These are phyloP conservation scores for Bacillus rossius DNA, from an alignment of 1,140 invertebrate species.

Conservation along the genomic window DNA sequence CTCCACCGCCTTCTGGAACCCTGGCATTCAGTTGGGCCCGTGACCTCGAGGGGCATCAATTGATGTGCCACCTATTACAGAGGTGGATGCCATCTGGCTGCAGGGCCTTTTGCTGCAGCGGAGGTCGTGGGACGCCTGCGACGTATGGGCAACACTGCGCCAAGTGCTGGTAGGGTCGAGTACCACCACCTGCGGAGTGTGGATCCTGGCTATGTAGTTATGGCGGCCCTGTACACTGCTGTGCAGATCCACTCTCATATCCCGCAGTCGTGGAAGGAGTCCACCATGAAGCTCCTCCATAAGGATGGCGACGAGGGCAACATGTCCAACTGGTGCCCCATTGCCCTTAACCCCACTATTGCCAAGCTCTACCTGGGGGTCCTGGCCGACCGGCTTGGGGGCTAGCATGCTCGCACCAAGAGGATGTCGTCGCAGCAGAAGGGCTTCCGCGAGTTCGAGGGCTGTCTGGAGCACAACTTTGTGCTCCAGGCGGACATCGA, in stretches of 20 bases:
- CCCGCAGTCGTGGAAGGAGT: conserved; percentile 22
- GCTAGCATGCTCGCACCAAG: conserved; percentile 4
- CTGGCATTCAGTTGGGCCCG: too few relatives aligned
- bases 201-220: conserved; percentile 6
- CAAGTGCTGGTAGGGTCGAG: background rate
- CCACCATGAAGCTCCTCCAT: conserved; percentile 31
- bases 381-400: conserved; percentile 10
- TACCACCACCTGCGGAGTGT: conserved; percentile 15
- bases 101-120: conserved; percentile 7
- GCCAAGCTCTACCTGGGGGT: conserved; percentile 34
- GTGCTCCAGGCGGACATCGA: background rate
- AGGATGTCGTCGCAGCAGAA: background rate
- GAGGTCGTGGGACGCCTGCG: conserved; percentile 6
- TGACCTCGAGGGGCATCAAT: too few relatives aligned
- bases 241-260: conserved; percentile 12
- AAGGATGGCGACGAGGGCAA: conserved; percentile 30
- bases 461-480: too few relatives aligned
- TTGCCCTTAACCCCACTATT: conserved; percentile 28
- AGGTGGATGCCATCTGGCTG: too few relatives aligned
- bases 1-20: too few relatives aligned
- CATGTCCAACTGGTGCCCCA: conserved; percentile 34
- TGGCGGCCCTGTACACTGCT: conserved; percentile 16
- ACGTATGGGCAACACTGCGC: background rate
- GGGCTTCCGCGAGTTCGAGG: too few relatives aligned
- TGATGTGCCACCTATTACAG: too few relatives aligned